Conservation (phyloP, 2,888 invertebrate genomes). For the Drosophila buzzatii region DNA sequence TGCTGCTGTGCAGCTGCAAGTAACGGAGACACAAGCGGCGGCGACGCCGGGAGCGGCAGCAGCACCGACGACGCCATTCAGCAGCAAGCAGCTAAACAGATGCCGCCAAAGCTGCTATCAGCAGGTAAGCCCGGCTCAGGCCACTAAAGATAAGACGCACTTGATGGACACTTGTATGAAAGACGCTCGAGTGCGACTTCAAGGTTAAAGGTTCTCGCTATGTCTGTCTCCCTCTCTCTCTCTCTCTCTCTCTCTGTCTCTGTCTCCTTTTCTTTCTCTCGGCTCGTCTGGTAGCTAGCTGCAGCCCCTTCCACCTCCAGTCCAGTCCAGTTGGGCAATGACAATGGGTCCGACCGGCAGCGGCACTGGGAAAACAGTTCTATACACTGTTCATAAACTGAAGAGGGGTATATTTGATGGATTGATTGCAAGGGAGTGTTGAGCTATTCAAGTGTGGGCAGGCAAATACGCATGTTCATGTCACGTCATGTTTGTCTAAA, state of each 20-base stretch:
- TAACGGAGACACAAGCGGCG: conserved; percentile 9
- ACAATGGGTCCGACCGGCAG: conserved; percentile 23
- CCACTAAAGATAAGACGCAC: conserved; percentile 58
- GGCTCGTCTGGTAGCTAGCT: neutral
- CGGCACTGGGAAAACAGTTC: conserved; percentile 16
- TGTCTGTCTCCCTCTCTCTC: neutral
- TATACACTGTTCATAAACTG: neutral
- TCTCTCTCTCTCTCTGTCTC: no score
- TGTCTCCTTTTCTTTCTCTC: no score
- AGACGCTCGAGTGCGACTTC: conserved; percentile 30
- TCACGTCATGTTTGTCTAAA: neutral
- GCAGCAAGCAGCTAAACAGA: conserved; percentile 83
- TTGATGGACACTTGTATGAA: conserved; percentile 70
- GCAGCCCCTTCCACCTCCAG: conserved; percentile 8
- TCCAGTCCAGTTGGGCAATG: conserved; percentile 17
- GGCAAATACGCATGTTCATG: neutral
- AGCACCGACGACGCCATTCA: conserved; percentile 53
- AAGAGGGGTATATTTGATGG: conserved; percentile 10
- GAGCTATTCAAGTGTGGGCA: neutral
- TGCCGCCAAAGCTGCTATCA: conserved; percentile 85
- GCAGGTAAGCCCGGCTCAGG: conserved; percentile 77
- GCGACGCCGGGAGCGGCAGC: neutral
- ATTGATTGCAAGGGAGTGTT: neutral
- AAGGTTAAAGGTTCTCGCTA: conserved; percentile 23
- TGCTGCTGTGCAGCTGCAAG: conserved; percentile 42